These are phyloP conservation scores for Megaustenia siamemsis DNA, from an alignment of 2,888 invertebrate species.

Conservation along the genomic window DNA sequence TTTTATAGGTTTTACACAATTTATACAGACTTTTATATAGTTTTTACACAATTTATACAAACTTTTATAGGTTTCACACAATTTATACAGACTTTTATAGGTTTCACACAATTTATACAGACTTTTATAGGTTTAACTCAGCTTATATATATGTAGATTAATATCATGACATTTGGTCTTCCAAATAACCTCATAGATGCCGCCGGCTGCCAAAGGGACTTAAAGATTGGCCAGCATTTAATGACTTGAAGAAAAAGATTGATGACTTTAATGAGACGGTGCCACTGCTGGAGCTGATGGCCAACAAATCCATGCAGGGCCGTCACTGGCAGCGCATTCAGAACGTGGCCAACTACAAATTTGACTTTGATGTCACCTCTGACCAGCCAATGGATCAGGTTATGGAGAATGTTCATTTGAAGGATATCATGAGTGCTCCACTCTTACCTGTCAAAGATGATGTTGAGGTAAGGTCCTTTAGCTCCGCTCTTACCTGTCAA, in stretches of 20 bases:
- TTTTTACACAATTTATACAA: too few species aligned
- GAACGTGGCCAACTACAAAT: conserved; percentile 85
- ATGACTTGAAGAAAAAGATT: conserved; percentile 91
- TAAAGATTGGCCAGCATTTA: conserved; percentile 92
- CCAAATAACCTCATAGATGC: conserved; percentile 82
- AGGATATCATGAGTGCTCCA: conserved; percentile 91
- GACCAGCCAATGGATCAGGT: conserved; percentile 53
- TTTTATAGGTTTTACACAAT: too few species aligned
- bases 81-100: too few species aligned
- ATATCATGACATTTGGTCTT: not conserved
- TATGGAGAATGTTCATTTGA: conserved; percentile 88
- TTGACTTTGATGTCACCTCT: conserved; percentile 85
- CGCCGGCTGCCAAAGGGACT: conserved; percentile 90
- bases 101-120: too few species aligned
- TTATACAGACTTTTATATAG: too few species aligned
- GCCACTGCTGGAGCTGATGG: conserved; percentile 91
- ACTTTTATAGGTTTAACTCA: too few species aligned
- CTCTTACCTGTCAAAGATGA: conserved; percentile 90
- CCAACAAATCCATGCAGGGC: conserved; percentile 90
- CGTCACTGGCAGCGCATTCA: conserved; percentile 88
- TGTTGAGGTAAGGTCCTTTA: conserved; percentile 84
- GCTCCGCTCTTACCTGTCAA: conserved; percentile 90
- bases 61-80: too few species aligned
- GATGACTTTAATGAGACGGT: conserved; percentile 94
- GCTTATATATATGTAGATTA: too few species aligned